phyloP scores from a whole-genome alignment of 2,113 vertebrate genomes.

The Malurus elegans region DNA sequence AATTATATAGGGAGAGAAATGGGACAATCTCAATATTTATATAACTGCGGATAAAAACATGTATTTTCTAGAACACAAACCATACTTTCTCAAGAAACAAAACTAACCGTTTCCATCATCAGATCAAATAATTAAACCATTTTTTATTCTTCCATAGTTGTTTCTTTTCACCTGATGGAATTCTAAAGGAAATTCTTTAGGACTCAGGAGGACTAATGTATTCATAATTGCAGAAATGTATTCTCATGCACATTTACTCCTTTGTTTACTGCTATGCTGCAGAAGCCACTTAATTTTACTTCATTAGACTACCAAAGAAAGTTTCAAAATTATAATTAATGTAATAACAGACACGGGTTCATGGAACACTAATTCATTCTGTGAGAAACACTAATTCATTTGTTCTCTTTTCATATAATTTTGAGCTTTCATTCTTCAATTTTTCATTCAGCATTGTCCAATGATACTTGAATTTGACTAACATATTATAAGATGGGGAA shows the following conservation, averaged over 20 bases:
- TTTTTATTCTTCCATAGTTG: neutral
- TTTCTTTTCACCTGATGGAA: neutral
- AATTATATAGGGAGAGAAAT: neutral
- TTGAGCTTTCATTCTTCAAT: neutral
- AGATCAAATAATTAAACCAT: neutral
- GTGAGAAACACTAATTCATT: neutral
- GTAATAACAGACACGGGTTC: neutral
- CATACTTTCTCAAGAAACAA: neutral
- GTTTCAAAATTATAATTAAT: neutral
- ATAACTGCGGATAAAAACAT: neutral
- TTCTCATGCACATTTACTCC: neutral
- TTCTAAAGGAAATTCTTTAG: conserved; percentile 29
- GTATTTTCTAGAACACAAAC: neutral
- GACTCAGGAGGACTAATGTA: neutral
- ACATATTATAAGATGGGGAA: neutral
- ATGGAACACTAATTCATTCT: neutral
- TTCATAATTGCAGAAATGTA: neutral
- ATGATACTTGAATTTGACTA: neutral
- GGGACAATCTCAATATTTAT: neutral
- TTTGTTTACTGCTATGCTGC: neutral
- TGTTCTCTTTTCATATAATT: neutral
- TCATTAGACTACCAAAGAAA: conserved; percentile 10
- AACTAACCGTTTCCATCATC: neutral
- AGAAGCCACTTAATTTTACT: conserved; percentile 15
- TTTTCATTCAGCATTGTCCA: neutral